phyloP scores from a whole-genome alignment of 2,797 vertebrate species.

The Amniataba percoides region DNA sequence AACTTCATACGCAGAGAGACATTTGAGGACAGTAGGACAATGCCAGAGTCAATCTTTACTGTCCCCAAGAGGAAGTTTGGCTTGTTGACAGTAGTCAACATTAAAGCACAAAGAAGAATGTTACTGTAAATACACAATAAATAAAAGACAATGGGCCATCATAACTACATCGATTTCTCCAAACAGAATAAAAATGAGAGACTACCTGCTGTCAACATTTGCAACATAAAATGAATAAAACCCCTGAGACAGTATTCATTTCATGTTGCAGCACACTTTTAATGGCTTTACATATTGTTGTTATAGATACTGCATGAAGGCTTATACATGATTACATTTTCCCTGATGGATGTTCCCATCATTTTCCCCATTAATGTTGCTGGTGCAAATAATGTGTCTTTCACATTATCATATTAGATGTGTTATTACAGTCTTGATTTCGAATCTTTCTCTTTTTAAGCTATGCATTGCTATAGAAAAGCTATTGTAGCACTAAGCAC shows the following conservation, averaged over 20 bases:
- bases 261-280: not conserved
- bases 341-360: not conserved
- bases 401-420: constrained; percentile 5
- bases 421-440: not conserved
- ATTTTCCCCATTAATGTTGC: constrained; percentile 5
- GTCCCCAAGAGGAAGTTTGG: constrained; percentile 21
- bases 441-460: not conserved
- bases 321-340: not conserved
- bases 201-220: constrained; percentile 1
- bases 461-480: not conserved
- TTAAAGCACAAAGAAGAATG: constrained; percentile 21
- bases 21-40: constrained; percentile 39
- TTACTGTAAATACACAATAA: constrained; percentile 22
- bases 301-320: not conserved
- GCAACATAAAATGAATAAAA: constrained; percentile 12
- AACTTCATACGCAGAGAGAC: constrained; percentile 30
- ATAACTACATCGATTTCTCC: not conserved
- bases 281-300: not conserved
- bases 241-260: not conserved
- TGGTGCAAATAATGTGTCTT: not conserved
- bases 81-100: constrained; percentile 17
- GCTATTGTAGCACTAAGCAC: not conserved
- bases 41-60: constrained; percentile 54
- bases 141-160: constrained; percentile 11
- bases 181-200: not conserved